phyloP scores from a whole-genome alignment of 2,888 invertebrate genomes.

The Caenorhabditis becei region DNA sequence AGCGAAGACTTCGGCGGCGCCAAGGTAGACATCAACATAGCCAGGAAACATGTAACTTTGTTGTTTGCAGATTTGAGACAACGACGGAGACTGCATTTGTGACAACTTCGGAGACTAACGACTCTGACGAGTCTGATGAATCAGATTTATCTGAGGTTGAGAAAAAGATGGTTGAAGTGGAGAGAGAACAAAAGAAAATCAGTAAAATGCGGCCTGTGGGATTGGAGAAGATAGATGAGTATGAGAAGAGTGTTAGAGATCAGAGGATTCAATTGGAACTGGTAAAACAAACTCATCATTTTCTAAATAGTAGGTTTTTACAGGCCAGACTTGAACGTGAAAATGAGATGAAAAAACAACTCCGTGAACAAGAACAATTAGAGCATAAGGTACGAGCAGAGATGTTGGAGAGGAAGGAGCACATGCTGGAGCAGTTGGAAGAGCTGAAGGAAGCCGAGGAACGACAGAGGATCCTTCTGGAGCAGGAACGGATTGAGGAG shows the following conservation, averaged over 20 bases:
- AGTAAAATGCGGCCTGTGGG: conserved; percentile 45
- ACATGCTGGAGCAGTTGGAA: conserved; percentile 66
- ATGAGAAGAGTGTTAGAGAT: conserved; percentile 60
- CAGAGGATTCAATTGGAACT: conserved; percentile 62
- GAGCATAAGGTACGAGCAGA: conserved; percentile 56
- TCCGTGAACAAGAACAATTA: conserved; percentile 41
- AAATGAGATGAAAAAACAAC: conserved; percentile 50
- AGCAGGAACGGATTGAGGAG: conserved; percentile 53
- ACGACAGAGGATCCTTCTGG: conserved; percentile 52
- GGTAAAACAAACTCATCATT: conserved; percentile 3
- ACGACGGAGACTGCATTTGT: conserved; percentile 24
- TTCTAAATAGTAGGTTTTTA: neutral
- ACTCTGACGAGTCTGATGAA: conserved; percentile 14
- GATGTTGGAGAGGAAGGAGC: conserved; percentile 53
- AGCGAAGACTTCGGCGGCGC: conserved; percentile 2
- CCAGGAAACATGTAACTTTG: neutral
- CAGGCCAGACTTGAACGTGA: conserved; percentile 57
- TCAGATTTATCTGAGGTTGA: conserved; percentile 18
- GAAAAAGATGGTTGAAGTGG: neutral
- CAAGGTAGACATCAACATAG: conserved; percentile 5
- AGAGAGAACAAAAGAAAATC: conserved; percentile 24
- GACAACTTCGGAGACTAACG: conserved; percentile 20
- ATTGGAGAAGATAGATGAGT: conserved; percentile 27
- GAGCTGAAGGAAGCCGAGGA: conserved; percentile 68
- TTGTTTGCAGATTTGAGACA: neutral